phyloP scores from a whole-genome alignment of 2,797 vertebrate species.

The Rousettus madagascariensis region DNA sequence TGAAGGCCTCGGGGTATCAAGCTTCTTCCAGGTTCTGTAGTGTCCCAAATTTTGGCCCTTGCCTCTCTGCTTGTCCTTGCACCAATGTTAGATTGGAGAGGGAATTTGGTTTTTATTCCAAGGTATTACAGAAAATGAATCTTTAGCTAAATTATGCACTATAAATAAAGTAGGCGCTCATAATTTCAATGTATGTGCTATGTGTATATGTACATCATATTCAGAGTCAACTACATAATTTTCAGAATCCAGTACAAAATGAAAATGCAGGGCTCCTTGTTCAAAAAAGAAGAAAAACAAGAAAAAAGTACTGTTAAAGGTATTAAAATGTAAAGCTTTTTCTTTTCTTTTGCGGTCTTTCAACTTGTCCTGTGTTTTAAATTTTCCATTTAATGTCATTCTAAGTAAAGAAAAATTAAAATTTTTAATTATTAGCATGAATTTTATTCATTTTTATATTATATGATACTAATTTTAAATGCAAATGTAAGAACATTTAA shows the following conservation, averaged over 20 bases:
- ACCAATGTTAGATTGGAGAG: not conserved
- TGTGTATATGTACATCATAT: not conserved
- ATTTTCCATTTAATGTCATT: not conserved
- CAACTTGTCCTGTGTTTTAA: not conserved
- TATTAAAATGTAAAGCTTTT: not conserved
- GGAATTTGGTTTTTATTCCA: not conserved
- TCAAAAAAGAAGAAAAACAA: not conserved
- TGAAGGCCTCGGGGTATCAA: not conserved
- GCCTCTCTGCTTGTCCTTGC: not conserved
- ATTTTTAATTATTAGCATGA: not conserved
- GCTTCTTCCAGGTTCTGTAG: not conserved
- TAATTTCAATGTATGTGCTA: not conserved
- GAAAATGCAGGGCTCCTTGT: not conserved
- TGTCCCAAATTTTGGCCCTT: not conserved
- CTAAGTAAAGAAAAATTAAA: not conserved
- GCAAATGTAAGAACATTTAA: not conserved
- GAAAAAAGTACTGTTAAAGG: not conserved
- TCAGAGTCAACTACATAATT: not conserved
- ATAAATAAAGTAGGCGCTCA: not conserved
- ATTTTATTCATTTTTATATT: slow-evolving; percentile 24
- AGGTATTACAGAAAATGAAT: not conserved
- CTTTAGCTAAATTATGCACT: not conserved
- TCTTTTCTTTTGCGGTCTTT: not conserved
- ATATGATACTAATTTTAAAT: not conserved
- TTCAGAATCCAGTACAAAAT: not conserved